A percentile compares a stretch with the other conserved stretches of the same genome.
phyloP scores from a whole-genome alignment of 2,888 invertebrate genomes.

The Melitaea athalia region DNA sequence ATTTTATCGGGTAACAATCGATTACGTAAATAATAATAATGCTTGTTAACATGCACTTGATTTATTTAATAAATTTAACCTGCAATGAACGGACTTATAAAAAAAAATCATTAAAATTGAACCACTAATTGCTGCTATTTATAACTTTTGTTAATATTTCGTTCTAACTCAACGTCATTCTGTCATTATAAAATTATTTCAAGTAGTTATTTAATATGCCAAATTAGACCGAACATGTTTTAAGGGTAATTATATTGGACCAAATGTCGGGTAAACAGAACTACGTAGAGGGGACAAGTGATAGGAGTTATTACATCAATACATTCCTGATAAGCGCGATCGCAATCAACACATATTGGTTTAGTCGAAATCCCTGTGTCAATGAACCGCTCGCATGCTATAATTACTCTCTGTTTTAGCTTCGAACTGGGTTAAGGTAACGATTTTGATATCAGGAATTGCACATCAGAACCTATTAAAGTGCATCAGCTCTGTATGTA shows the following conservation, averaged over 20 bases:
- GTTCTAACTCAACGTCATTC: not conserved
- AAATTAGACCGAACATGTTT: slow-evolving; percentile 29
- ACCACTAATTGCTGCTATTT: not conserved
- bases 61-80: not conserved
- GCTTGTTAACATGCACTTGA: not conserved
- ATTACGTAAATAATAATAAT: not conserved
- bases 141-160: not conserved
- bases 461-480: slow-evolving; percentile 5
- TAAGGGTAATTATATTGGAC: slow-evolving; percentile 37
- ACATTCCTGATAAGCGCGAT: slow-evolving; percentile 65
- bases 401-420: slow-evolving; percentile 33
- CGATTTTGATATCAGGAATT: slow-evolving; percentile 6
- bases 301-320: slow-evolving; percentile 75
- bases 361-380: slow-evolving; percentile 64
- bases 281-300: slow-evolving; percentile 53
- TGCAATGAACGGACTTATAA: not conserved
- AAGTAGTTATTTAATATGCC: slow-evolving; percentile 22
- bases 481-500: not conserved
- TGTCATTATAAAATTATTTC: slow-evolving; percentile 3
- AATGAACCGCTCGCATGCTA: slow-evolving; percentile 44
- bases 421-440: slow-evolving; percentile 25
- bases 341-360: slow-evolving; percentile 70
- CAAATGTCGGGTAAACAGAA: slow-evolving; percentile 47
- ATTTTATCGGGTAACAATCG: slow-evolving; percentile 9
- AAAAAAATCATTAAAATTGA: not conserved